Evolutionary conservation across 2,113 vertebrate genomes (phyloP).

Genomic region (Harpagus bidentatus): DNA sequence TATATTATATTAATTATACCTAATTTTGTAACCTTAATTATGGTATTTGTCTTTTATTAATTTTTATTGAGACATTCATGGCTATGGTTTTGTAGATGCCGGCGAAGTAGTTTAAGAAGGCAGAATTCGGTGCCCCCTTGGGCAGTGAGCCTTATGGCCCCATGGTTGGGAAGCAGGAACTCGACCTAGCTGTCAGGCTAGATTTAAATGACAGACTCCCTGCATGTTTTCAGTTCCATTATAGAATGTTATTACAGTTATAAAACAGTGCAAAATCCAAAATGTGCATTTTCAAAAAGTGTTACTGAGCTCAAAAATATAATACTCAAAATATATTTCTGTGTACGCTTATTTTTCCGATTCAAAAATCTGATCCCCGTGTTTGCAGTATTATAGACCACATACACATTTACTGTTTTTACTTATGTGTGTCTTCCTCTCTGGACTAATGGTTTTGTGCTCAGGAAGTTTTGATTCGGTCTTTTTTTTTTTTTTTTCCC

Average conservation of each 20-base stretch:
- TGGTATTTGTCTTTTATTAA: not conserved
- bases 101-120: not conserved
- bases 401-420: not conserved
- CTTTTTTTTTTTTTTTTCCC: fast-evolving
- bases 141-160: not conserved
- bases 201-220: not conserved
- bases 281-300: not conserved
- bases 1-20: not conserved
- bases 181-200: not conserved
- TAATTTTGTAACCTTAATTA: not conserved
- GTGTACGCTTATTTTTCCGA: not conserved
- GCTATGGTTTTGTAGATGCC: not conserved
- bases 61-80: not conserved
- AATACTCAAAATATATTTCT: not conserved
- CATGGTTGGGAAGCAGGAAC: fast-evolving
- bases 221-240: fast-evolving
- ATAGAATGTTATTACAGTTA: not conserved
- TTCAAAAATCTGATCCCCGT: not conserved
- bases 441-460: not conserved
- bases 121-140: fast-evolving
- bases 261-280: not conserved
- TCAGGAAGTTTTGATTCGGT: not conserved
- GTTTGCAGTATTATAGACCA: not conserved
- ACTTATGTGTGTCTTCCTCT: not conserved
- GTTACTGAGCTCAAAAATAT: not conserved